Conservation (phyloP, 2,888 invertebrate genomes). For the Diarsia mendica region DNA sequence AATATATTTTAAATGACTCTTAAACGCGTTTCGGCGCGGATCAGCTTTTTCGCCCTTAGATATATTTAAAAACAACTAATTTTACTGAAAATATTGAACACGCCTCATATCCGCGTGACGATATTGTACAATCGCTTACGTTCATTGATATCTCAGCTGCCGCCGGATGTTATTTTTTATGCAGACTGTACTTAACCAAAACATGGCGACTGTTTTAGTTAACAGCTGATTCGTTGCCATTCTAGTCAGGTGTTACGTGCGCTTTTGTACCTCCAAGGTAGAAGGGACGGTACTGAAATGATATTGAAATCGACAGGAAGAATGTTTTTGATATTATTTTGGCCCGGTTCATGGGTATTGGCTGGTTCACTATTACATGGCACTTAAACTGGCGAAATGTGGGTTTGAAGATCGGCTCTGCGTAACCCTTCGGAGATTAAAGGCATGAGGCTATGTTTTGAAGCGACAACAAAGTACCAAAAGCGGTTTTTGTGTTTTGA, state of each 20-base stretch:
- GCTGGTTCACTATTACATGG: not conserved
- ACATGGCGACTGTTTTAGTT: constrained; percentile 70
- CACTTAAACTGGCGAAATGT: not conserved
- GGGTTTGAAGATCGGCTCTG: not conserved
- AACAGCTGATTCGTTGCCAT: constrained; percentile 60
- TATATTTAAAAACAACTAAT: not conserved
- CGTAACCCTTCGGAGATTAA: not conserved
- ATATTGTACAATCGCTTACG: constrained; percentile 39
- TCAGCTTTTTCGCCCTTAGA: not conserved
- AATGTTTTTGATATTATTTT: not conserved
- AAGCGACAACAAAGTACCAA: not conserved
- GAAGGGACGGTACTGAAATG: constrained; percentile 11
- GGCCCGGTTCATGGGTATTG: not conserved
- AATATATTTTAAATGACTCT: too few relatives aligned
- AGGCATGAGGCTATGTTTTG: not conserved
- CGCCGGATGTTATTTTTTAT: constrained; percentile 69
- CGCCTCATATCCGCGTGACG: constrained; percentile 43
- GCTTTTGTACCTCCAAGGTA: constrained; percentile 28
- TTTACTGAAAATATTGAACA: not conserved
- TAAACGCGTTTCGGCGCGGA: too few relatives aligned
- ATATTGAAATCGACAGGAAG: constrained; percentile 1
- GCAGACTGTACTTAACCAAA: constrained; percentile 65
- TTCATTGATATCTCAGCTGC: constrained; percentile 55
- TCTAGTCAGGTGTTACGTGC: constrained; percentile 52
- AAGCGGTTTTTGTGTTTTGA: not conserved